A percentile compares a stretch with the other conserved stretches of the same genome.
Conservation (phyloP, 2,113 vertebrate species). For the Zeus faber region DNA sequence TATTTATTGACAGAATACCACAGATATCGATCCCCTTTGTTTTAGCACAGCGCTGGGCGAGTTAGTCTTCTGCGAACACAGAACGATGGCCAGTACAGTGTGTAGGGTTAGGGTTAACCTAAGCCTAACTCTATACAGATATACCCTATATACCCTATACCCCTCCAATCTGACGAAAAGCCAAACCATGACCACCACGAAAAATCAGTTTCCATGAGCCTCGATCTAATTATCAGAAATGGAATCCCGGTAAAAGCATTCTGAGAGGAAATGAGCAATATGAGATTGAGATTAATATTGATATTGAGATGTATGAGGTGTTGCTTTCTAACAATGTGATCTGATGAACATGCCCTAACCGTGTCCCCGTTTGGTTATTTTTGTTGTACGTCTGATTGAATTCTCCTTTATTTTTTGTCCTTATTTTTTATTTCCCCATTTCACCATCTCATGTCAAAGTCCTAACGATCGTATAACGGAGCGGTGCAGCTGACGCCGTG, state of each 20-base stretch:
- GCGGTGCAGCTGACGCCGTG: background rate
- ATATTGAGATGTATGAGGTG: background rate
- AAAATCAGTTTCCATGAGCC: slow-evolving; percentile 7
- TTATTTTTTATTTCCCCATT: background rate
- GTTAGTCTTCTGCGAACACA: too few relatives aligned
- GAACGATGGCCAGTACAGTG: too few relatives aligned
- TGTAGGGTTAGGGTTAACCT: too few relatives aligned
- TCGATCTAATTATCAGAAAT: background rate
- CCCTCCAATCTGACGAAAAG: too few relatives aligned
- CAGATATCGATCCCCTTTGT: slow-evolving; percentile 19
- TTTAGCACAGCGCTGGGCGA: slow-evolving; percentile 3
- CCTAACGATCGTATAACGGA: background rate
- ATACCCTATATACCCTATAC: too few relatives aligned
- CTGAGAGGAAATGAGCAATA: background rate
- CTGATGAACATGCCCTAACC: too few relatives aligned
- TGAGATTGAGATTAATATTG: background rate
- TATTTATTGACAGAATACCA: background rate
- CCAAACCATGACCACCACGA: too few relatives aligned
- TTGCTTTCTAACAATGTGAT: background rate
- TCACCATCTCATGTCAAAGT: background rate
- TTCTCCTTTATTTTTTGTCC: background rate
- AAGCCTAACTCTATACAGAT: too few relatives aligned
- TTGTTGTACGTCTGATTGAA: background rate
- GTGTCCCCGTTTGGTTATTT: too few relatives aligned
- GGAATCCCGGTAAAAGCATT: background rate